A percentile compares a stretch with the other conserved stretches of the same genome.
phyloP scores from a whole-genome alignment of 2,888 invertebrate species.

The Drosophila gaucha region DNA sequence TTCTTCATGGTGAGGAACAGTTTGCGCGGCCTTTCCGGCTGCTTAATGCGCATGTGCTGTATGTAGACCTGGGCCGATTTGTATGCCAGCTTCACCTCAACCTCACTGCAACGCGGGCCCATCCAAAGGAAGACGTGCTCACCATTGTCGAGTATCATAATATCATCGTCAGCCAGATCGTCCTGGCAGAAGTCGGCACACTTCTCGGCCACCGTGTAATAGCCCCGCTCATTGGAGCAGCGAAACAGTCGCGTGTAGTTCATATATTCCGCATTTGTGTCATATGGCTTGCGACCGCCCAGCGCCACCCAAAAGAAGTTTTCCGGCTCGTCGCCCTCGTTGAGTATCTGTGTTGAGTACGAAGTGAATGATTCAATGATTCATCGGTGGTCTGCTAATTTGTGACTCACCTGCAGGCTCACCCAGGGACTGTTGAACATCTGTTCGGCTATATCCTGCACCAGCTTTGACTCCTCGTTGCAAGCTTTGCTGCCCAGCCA shows the following conservation, averaged over 20 bases:
- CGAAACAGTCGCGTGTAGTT: slow-evolving; percentile 96
- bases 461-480: slow-evolving; percentile 93
- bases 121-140: slow-evolving; percentile 99
- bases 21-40: slow-evolving; percentile 95
- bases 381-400: not conserved
- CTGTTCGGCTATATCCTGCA: slow-evolving; percentile 96
- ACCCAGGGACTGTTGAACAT: slow-evolving; percentile 95
- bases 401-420: slow-evolving; percentile 88
- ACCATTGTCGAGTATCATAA: slow-evolving; percentile 99
- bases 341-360: slow-evolving; percentile 88
- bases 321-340: slow-evolving; percentile 98
- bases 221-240: slow-evolving; percentile 99
- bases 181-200: slow-evolving; percentile 91
- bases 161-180: slow-evolving; percentile 99
- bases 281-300: slow-evolving; percentile 95
- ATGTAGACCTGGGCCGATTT: slow-evolving; percentile 99
- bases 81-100: slow-evolving; percentile 99
- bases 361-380: not conserved
- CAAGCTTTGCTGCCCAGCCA: slow-evolving; percentile 96
- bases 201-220: slow-evolving; percentile 99
- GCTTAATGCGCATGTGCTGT: slow-evolving; percentile 97
- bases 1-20: slow-evolving; percentile 97
- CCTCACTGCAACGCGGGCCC: slow-evolving; percentile 98
- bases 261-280: slow-evolving; percentile 95
- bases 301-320: slow-evolving; percentile 99